Evolutionary conservation across 2,113 vertebrate genomes (phyloP).

Genomic region (Bufo bufo): DNA sequence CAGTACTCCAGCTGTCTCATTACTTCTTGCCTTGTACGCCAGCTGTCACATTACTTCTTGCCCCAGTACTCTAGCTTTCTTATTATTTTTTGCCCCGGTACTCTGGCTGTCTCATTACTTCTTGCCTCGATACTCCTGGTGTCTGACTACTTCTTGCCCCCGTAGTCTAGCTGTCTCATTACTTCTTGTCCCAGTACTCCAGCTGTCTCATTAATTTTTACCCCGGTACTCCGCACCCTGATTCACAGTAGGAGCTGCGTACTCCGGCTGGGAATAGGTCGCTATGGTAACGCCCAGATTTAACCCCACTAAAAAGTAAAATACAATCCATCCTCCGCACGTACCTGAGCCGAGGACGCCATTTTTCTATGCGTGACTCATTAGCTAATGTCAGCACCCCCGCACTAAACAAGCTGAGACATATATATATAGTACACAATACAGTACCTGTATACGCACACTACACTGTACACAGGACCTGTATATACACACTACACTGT

Average conservation of each 20-base stretch:
- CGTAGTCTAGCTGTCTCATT: not conserved
- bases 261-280: constrained; percentile 41
- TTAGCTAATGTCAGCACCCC: constrained; percentile 39
- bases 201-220: not conserved
- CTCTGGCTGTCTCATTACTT: too few species aligned
- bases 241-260: constrained; percentile 41
- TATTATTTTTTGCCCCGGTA: too few species aligned
- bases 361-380: constrained; percentile 38
- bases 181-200: too few species aligned
- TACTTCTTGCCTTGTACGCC: too few species aligned
- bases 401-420: not conserved
- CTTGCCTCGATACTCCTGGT: too few species aligned
- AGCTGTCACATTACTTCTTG: too few species aligned
- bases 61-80: too few species aligned
- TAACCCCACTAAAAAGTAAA: constrained; percentile 55
- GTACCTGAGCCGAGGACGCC: constrained; percentile 49
- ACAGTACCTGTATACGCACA: not conserved
- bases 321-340: constrained; percentile 53
- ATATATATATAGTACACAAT: not conserved
- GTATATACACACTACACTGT: not conserved
- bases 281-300: constrained; percentile 50
- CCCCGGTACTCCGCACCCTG: constrained; percentile 12
- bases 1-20: too few species aligned
- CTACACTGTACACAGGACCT: not conserved
- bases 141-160: too few species aligned